A percentile compares a stretch with the other conserved stretches of the same genome.
These are phyloP conservation scores for Meliscaeva auricollis DNA, from an alignment of 2,888 invertebrate species.

Conservation along the genomic window DNA sequence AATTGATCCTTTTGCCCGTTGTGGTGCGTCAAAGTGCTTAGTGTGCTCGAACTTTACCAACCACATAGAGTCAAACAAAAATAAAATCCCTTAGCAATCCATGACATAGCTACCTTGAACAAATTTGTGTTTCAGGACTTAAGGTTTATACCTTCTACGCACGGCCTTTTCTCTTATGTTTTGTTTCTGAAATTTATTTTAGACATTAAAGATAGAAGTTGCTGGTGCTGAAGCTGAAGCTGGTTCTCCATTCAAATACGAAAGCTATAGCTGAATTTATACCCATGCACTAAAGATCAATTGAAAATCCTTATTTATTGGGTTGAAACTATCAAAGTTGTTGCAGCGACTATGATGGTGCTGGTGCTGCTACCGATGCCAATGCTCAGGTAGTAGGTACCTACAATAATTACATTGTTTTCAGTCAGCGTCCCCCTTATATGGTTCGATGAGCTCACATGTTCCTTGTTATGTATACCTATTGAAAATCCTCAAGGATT, in stretches of 20 bases:
- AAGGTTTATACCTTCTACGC: slow-evolving; percentile 9
- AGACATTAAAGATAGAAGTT: slow-evolving; percentile 32
- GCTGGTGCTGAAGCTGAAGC: background rate
- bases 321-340: slow-evolving; percentile 54
- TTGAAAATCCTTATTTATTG: slow-evolving; percentile 73
- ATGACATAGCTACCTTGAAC: slow-evolving; percentile 23
- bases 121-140: slow-evolving; percentile 23
- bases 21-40: background rate
- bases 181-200: slow-evolving; percentile 50
- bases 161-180: slow-evolving; percentile 11
- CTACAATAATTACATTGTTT: slow-evolving; percentile 45
- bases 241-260: slow-evolving; percentile 6
- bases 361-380: background rate
- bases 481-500: slow-evolving; percentile 68
- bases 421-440: slow-evolving; percentile 32
- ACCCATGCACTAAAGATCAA: slow-evolving; percentile 70
- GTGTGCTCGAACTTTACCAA: background rate
- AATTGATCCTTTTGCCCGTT: background rate
- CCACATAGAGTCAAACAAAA: slow-evolving; percentile 7
- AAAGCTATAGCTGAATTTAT: slow-evolving; percentile 46
- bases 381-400: slow-evolving; percentile 5
- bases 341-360: background rate
- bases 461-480: slow-evolving; percentile 43
- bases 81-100: slow-evolving; percentile 27
- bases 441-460: slow-evolving; percentile 40